Evolutionary conservation across 2,888 invertebrate genomes (phyloP).

Genomic region (Xestia ashworthii): DNA sequence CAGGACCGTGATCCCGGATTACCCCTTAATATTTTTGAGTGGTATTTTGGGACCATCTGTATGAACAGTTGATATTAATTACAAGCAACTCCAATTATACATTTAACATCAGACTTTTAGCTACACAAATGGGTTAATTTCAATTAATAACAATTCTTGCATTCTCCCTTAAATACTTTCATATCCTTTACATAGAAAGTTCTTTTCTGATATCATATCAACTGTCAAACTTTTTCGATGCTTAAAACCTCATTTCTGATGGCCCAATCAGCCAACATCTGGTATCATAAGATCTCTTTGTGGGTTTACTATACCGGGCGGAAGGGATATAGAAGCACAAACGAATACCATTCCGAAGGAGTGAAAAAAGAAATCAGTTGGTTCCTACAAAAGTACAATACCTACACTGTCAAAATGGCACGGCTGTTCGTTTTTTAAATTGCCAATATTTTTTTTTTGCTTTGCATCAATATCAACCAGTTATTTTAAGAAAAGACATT

Average conservation of each 20-base stretch:
- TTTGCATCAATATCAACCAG: background rate
- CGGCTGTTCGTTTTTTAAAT: background rate
- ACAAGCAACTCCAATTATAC: slow-evolving; percentile 21
- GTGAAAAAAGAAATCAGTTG: no score
- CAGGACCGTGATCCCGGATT: no score
- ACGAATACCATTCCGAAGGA: no score
- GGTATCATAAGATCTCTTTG: background rate
- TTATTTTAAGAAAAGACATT: background rate
- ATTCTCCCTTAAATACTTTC: slow-evolving; percentile 4
- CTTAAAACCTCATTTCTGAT: background rate
- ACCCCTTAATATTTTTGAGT: no score
- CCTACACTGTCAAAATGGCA: background rate
- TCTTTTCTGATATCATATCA: background rate
- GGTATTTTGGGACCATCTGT: no score
- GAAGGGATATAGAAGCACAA: background rate
- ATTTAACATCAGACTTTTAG: slow-evolving; percentile 49
- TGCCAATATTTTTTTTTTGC: background rate
- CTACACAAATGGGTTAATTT: slow-evolving; percentile 23
- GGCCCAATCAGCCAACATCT: background rate
- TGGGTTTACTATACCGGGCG: background rate
- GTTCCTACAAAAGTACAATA: no score
- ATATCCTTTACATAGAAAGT: slow-evolving; percentile 1
- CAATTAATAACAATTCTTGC: slow-evolving; percentile 32
- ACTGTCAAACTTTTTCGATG: background rate
- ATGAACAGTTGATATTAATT: slow-evolving; percentile 25